A percentile compares a stretch with the other conserved stretches of the same genome.
Evolutionary conservation across 2,797 vertebrate species (phyloP).

Genomic region (Eulemur coronatus): DNA sequence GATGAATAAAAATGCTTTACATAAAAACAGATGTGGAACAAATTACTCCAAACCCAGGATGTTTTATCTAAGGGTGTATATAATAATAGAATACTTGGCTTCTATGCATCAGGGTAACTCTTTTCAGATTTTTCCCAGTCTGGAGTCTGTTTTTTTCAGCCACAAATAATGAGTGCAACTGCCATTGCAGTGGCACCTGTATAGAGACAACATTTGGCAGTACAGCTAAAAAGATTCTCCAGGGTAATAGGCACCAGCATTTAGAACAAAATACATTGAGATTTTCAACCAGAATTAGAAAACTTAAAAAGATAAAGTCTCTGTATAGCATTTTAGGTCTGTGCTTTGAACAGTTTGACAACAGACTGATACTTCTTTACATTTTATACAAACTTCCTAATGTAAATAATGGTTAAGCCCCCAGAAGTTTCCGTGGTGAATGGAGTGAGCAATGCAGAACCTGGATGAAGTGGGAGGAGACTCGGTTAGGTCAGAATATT

Average conservation of each 20-base stretch:
- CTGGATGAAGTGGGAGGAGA: not conserved
- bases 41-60: not conserved
- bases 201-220: not conserved
- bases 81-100: not conserved
- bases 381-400: not conserved
- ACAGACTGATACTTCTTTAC: not conserved
- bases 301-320: not conserved
- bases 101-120: not conserved
- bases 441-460: not conserved
- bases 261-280: not conserved
- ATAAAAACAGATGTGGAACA: slow-evolving; percentile 16
- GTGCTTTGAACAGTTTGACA: not conserved
- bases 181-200: not conserved
- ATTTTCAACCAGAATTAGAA: not conserved
- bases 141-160: not conserved
- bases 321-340: not conserved
- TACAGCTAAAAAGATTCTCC: not conserved
- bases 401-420: not conserved
- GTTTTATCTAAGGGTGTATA: not conserved
- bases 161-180: not conserved
- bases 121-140: not conserved
- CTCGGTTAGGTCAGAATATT: not conserved
- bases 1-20: not conserved
- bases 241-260: not conserved
- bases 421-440: not conserved